A percentile compares a stretch with the other conserved stretches of the same genome.
phyloP scores from a whole-genome alignment of 2,113 vertebrate genomes.

The Anolis carolinensis region DNA sequence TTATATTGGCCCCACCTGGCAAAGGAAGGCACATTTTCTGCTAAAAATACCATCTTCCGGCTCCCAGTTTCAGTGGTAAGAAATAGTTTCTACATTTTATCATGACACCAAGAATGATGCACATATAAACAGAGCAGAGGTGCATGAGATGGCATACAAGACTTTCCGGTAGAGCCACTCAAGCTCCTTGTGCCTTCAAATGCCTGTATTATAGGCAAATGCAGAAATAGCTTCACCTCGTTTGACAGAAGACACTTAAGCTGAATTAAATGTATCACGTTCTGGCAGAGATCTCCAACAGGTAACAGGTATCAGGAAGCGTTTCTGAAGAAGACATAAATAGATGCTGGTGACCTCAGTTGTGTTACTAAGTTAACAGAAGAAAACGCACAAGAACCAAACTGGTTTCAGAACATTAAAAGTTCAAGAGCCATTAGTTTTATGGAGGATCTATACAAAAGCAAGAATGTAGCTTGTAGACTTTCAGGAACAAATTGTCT shows the following conservation, averaged over 20 bases:
- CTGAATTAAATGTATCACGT: neutral
- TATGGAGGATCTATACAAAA: neutral
- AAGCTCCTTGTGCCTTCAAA: no score
- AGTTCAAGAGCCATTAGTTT: neutral
- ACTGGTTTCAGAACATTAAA: neutral
- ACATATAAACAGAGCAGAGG: conserved; percentile 34
- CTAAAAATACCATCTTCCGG: conserved; percentile 69
- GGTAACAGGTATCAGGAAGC: no score
- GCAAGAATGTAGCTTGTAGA: neutral
- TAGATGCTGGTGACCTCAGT: neutral
- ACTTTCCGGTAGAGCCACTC: neutral
- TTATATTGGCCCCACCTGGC: conserved; percentile 70
- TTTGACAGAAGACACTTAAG: conserved; percentile 3
- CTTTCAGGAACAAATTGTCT: neutral
- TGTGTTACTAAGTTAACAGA: neutral
- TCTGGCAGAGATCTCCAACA: neutral
- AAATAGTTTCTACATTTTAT: conserved; percentile 57
- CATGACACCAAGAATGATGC: neutral
- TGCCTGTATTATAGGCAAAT: no score
- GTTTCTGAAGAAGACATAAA: neutral
- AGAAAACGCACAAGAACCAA: neutral
- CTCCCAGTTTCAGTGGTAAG: conserved; percentile 48
- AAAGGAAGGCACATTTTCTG: conserved; percentile 67
- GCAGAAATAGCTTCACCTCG: neutral
- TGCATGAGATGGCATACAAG: conserved; percentile 35